phyloP scores from a whole-genome alignment of 1,140 invertebrate genomes.

The Hylaeus volcanicus region DNA sequence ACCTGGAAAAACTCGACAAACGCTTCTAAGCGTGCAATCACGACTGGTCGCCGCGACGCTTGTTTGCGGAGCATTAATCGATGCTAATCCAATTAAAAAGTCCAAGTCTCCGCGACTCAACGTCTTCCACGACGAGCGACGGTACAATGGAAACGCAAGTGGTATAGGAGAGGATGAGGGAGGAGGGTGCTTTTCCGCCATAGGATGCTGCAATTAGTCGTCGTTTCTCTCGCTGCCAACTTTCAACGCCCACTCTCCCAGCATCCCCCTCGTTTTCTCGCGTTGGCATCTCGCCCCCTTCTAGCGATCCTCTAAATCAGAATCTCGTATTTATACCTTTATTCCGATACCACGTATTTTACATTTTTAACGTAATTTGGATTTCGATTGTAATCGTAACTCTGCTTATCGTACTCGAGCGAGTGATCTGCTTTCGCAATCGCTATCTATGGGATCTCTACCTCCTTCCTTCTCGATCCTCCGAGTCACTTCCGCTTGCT shows the following conservation, averaged over 20 bases:
- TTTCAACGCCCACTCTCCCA: background rate
- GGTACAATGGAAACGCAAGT: conserved; percentile 40
- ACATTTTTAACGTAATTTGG: too few species aligned
- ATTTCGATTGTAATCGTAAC: too few species aligned
- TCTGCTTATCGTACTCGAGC: too few species aligned
- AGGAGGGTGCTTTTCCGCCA: background rate
- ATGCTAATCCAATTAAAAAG: conserved; percentile 58
- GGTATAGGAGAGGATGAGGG: background rate
- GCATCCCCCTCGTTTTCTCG: background rate
- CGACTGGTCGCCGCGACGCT: background rate
- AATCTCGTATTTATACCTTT: too few species aligned
- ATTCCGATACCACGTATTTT: too few species aligned
- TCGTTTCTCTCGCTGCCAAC: conserved; percentile 18
- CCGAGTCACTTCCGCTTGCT: too few species aligned
- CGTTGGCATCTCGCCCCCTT: too few species aligned
- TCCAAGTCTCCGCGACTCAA: background rate
- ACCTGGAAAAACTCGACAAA: background rate
- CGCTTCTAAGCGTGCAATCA: background rate
- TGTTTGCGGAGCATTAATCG: conserved; percentile 37
- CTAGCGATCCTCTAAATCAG: too few species aligned
- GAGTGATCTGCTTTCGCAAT: too few species aligned
- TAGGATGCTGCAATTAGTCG: conserved; percentile 51
- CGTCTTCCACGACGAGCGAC: background rate
- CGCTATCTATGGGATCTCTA: too few species aligned
- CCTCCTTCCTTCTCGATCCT: too few species aligned